Evolutionary conservation across 2,113 vertebrate genomes (phyloP).

Genomic region (Mionectes macconnelli): DNA sequence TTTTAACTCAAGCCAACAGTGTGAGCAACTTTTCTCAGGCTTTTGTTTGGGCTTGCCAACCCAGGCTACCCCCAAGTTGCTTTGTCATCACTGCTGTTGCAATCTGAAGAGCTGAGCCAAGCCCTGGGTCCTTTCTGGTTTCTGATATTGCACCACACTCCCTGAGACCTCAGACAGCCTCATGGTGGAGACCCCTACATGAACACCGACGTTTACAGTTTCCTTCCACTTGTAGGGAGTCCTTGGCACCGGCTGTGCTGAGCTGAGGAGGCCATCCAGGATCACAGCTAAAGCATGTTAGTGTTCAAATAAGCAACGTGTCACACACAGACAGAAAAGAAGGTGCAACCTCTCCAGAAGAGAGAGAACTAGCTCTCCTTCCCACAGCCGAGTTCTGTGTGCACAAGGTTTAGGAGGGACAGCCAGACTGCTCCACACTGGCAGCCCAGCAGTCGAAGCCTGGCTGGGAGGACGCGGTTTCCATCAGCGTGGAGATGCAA

Average conservation of each 20-base stretch:
- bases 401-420: not conserved
- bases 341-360: not conserved
- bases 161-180: not conserved
- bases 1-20: not conserved
- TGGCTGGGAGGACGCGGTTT: fast-evolving
- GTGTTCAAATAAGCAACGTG: not conserved
- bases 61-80: not conserved
- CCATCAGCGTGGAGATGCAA: not conserved
- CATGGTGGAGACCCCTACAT: not conserved
- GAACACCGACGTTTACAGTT: not conserved
- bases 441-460: not conserved
- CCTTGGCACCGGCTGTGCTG: not conserved
- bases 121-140: not conserved
- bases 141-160: not conserved
- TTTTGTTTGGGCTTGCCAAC: not conserved
- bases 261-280: not conserved
- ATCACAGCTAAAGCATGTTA: not conserved
- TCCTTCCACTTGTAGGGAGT: fast-evolving
- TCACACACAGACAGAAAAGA: not conserved
- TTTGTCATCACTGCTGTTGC: not conserved
- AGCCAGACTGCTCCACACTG: not conserved
- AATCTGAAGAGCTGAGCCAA: not conserved
- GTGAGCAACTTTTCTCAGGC: not conserved
- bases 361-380: not conserved
- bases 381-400: not conserved